phyloP scores from a whole-genome alignment of 1,140 invertebrate species.

The Drosophila nikananu region DNA sequence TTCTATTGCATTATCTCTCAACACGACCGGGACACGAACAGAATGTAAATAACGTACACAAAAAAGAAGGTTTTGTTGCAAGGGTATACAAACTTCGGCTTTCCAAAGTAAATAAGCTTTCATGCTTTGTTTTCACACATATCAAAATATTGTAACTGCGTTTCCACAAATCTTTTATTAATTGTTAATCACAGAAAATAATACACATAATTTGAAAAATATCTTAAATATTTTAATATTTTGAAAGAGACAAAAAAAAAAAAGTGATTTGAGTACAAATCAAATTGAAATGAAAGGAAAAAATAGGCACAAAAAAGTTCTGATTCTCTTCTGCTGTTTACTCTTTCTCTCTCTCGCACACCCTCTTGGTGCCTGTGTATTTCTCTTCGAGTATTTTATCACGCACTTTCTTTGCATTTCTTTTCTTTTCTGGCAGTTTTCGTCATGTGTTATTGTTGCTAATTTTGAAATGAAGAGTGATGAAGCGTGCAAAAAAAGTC shows the following conservation, averaged over 20 bases:
- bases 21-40: no score
- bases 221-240: not conserved
- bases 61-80: no score
- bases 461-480: conserved; percentile 67
- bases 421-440: conserved; percentile 36
- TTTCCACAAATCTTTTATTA: not conserved
- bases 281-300: not conserved
- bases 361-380: not conserved
- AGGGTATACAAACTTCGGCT: not conserved
- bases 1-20: no score
- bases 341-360: not conserved
- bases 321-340: conserved; percentile 14
- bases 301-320: not conserved
- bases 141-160: not conserved
- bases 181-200: not conserved
- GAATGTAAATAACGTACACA: no score
- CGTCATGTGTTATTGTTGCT: conserved; percentile 70
- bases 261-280: no score
- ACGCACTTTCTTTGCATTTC: conserved; percentile 72
- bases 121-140: not conserved
- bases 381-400: conserved; percentile 7
- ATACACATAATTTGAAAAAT: no score
- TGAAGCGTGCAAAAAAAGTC: conserved; percentile 32
- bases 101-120: not conserved
- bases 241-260: not conserved